Evolutionary conservation across 2,797 vertebrate species (phyloP), one percentile per base, ranked within the genome.

Genomic region (Sphaeramia orbicularis): DNA sequence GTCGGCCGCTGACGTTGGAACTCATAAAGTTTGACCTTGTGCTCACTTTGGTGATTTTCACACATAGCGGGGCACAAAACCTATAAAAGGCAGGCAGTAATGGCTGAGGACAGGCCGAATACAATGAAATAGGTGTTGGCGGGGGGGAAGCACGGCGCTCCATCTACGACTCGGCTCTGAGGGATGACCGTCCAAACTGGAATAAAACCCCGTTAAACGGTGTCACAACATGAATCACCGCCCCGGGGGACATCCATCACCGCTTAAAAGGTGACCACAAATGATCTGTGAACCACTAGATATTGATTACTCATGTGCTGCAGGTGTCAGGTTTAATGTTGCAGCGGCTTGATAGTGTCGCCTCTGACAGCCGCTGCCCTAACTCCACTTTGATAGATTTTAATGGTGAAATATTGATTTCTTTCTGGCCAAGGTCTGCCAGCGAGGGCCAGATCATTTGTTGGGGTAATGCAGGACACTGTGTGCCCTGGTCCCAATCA

Each of bases 241-340:
- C 83, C 92, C 92, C 92, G 81, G 89, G 92, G 94, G 93, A 94
- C 95, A 96, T 97, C 94, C 94, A 96, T 97, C 96, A 96, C 92
- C 42, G 90, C 94, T 75, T 76, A 94, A 95, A 93, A 95, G 93
- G 95, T 95, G 95, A 96, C 95, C 96, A 96, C 95, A 94, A 96
- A 96, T 96, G 95, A 97, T 97, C 94, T 96, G 96, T 96, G 95
- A 96, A 96, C 94, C 94, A 94, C 94, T 94, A 92, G 94, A 95
- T 97, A 97, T 97, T 96, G 96, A 97, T 97, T 95, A 96, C 95
- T 94, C 92, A 90, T 94, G 95, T 94, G 95, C 94, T 95, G 95
- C 94, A 95, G 95, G 95, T 97, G 96, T 97, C 96, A 95, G 94
- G 89, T 96, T 96, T 96, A 96, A 97, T 97, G 96, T 95, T 95